Percentiles rank a stretch among this genome's conserved stretches.
Conservation (phyloP, 1,140 invertebrate genomes). For the Chionoecetes opilio region DNA sequence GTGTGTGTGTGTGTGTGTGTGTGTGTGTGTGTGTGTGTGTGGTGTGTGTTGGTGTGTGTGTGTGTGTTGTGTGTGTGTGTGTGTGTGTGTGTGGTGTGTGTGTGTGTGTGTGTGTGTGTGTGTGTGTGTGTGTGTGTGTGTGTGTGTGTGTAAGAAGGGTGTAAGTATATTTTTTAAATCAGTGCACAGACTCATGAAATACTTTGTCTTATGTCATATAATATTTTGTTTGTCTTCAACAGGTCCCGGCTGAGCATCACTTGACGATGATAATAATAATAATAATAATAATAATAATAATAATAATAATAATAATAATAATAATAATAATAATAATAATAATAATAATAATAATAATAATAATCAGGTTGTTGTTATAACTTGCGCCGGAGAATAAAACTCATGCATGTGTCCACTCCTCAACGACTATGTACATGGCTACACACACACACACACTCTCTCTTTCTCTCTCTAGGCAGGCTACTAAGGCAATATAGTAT, state of each 20-base stretch:
- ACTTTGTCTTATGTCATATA: no score
- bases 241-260: no score
- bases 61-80: slow-evolving; percentile 52
- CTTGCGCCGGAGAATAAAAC: neutral
- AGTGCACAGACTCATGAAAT: no score
- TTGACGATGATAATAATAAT: neutral
- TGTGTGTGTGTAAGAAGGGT: slow-evolving; percentile 40
- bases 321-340: no score
- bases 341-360: no score
- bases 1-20: slow-evolving; percentile 14
- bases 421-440: neutral
- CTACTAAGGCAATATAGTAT: neutral
- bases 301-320: no score
- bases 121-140: slow-evolving; percentile 56
- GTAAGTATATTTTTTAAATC: neutral
- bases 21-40: slow-evolving; percentile 46
- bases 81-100: slow-evolving; percentile 48
- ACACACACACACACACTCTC: slow-evolving; percentile 4
- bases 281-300: neutral
- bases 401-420: neutral
- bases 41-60: slow-evolving; percentile 51
- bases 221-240: neutral
- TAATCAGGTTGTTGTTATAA: neutral
- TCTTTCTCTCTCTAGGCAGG: neutral
- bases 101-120: slow-evolving; percentile 56